These are phyloP conservation scores for Scaptomyza cyrtandrae DNA, from an alignment of 2,888 invertebrate species.

Conservation along the genomic window DNA sequence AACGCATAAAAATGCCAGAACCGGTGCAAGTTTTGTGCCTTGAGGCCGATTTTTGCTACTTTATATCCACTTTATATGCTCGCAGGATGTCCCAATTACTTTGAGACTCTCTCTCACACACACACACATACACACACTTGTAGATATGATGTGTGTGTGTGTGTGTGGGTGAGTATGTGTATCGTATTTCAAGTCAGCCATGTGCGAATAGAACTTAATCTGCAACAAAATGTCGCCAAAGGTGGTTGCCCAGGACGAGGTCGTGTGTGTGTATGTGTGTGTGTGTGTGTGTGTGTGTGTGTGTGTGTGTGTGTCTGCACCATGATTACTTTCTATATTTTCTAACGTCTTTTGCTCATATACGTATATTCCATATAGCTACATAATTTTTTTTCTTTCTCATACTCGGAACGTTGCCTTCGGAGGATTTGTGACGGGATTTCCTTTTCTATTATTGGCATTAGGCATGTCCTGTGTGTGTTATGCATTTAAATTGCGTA, in stretches of 20 bases:
- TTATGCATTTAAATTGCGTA: slow-evolving; percentile 85
- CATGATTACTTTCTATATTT: slow-evolving; percentile 82
- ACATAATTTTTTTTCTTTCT: slow-evolving; percentile 73
- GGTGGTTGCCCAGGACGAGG: slow-evolving; percentile 66
- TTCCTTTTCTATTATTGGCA: slow-evolving; percentile 85
- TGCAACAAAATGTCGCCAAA: slow-evolving; percentile 84
- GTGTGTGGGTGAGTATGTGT: slow-evolving; percentile 48
- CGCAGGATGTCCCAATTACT: slow-evolving; percentile 83
- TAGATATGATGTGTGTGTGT: slow-evolving; percentile 34
- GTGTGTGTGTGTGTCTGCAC: slow-evolving; percentile 39
- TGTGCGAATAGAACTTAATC: slow-evolving; percentile 84
- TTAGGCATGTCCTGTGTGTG: slow-evolving; percentile 85
- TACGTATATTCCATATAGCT: slow-evolving; percentile 41
- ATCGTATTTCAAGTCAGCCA: slow-evolving; percentile 84
- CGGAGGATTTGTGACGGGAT: slow-evolving; percentile 85
- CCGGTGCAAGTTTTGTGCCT: slow-evolving; percentile 70
- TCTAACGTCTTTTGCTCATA: slow-evolving; percentile 62
- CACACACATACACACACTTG: slow-evolving; percentile 10
- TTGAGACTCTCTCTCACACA: slow-evolving; percentile 55
- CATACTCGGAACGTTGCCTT: slow-evolving; percentile 63
- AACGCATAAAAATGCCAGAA: slow-evolving; percentile 78
- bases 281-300: slow-evolving; percentile 37
- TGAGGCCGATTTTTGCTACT: slow-evolving; percentile 75
- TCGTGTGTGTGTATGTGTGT: slow-evolving; percentile 30
- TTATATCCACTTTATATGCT: slow-evolving; percentile 82